Evolutionary conservation across 2,797 vertebrate species (phyloP).

Genomic region (Myotis daubentonii): DNA sequence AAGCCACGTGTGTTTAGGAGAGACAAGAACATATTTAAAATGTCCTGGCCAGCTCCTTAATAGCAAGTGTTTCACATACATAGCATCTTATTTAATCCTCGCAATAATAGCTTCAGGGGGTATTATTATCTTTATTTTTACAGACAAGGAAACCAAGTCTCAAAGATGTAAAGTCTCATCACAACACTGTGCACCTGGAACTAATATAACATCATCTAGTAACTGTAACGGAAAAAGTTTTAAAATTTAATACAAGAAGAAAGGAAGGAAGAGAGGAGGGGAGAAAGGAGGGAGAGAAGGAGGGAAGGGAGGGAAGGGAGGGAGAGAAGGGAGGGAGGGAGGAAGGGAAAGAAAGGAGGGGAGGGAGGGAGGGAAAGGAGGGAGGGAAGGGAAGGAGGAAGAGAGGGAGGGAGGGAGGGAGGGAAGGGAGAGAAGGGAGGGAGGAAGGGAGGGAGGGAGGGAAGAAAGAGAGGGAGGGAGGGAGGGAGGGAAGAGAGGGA

Average conservation of each 20-base stretch:
- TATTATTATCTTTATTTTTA: conserved; percentile 7
- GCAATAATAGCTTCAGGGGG: neutral
- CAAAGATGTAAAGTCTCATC: neutral
- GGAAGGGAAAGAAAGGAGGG: too few relatives aligned
- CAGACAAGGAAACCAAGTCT: neutral
- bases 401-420: too few relatives aligned
- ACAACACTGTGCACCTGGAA: too few relatives aligned
- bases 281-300: too few relatives aligned
- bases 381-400: too few relatives aligned
- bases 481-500: too few relatives aligned
- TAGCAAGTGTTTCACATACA: neutral
- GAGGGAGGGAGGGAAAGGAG: too few relatives aligned
- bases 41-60: neutral
- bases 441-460: too few relatives aligned
- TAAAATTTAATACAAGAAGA: neutral
- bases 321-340: too few relatives aligned
- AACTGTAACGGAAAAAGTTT: neutral
- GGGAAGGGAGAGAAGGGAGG: rapidly evolving
- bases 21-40: neutral
- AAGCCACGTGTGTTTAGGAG: neutral
- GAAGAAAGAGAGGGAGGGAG: too few relatives aligned
- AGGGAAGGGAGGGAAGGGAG: too few relatives aligned
- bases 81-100: neutral
- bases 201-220: neutral
- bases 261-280: too few relatives aligned